Base-by-base conservation (phyloP, 1,140 invertebrate genomes). In the Heliothis subflexa region DNA sequence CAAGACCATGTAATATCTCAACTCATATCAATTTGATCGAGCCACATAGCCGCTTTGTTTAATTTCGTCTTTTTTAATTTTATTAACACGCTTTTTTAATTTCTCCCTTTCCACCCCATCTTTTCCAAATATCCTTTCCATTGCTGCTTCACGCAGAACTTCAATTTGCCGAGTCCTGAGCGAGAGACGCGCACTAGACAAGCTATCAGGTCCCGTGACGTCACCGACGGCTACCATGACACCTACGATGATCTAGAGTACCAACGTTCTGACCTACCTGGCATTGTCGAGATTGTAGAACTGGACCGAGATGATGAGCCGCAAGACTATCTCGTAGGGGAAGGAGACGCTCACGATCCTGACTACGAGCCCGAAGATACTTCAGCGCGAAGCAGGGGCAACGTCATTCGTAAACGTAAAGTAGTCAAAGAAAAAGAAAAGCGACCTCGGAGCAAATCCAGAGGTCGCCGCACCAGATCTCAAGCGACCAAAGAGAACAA, bases 1-100 rank as follows among this genome's bases (percentile, higher is more conserved):
- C 78, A 80, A 80, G 54, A 79, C 74, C 71, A 83, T 75, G 78
- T 78, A 62, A 78, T 81, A 80, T 49, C 25, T 79, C 62, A 78
- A 25, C 76, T 52, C 54, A 84, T 82, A 82, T 79, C 81, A 62
- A 85, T 81, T 86, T 75, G 64, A 79, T 75, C 71, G 78, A 72
- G 78, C 80, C 77, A 84, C 83, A 83, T 79, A 74, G 68, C 78
- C 71, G 85, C 86, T 93, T 86, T 84, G 83, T 88, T 90, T 91
- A 86, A 88, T 89, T 90, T 87, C 85, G 87, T 85, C 88, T 91
- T 94, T 89, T 95, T 95, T 95, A 88, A 93, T 93, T 95, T 95
- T 94, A 94, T 95, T 95, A 95, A 95, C 94, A 95, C 91, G 94
- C 94, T 95, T 94, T 93, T 93, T 94, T 93, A 92, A 93, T 92